Conservation (phyloP, 2,113 vertebrate genomes). For the Bostrychus sinensis region DNA sequence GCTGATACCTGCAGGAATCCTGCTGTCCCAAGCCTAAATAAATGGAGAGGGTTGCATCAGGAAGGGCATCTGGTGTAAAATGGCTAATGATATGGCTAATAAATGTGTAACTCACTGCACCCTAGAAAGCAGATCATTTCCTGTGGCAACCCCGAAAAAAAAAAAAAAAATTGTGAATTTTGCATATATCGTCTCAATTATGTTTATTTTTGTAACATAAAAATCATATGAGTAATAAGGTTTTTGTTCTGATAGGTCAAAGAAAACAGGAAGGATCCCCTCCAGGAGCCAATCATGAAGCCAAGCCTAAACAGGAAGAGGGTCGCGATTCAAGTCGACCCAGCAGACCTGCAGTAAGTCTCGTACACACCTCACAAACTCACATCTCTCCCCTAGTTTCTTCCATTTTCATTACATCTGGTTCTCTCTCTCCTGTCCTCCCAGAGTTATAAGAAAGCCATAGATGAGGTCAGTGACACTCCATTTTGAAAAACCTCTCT, state of each 20-base stretch:
- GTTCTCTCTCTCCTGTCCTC: slow-evolving; percentile 63
- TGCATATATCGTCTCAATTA: no score
- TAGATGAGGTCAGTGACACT: slow-evolving; percentile 93
- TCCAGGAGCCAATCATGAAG: slow-evolving; percentile 83
- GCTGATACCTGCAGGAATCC: no score
- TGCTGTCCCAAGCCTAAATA: no score
- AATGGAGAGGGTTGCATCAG: no score
- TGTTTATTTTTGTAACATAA: no score
- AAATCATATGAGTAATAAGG: not conserved
- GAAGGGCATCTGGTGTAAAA: no score
- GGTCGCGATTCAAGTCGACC: slow-evolving; percentile 87
- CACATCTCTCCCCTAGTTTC: slow-evolving; percentile 27
- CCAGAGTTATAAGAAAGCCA: slow-evolving; percentile 98
- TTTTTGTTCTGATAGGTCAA: slow-evolving; percentile 77
- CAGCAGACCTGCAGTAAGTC: slow-evolving; percentile 93
- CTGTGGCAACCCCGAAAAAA: no score
- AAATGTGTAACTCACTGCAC: no score
- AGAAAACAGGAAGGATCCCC: slow-evolving; percentile 86
- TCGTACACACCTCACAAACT: slow-evolving; percentile 3
- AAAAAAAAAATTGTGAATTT: no score
- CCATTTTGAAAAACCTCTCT: slow-evolving; percentile 29
- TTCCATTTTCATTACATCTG: slow-evolving; percentile 54
- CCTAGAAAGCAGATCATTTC: no score
- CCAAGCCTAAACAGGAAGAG: slow-evolving; percentile 90
- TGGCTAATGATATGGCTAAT: no score